Percentiles rank a stretch among this genome's conserved stretches.
phyloP scores from a whole-genome alignment of 2,888 invertebrate genomes.

The Aricia artaxerxes region DNA sequence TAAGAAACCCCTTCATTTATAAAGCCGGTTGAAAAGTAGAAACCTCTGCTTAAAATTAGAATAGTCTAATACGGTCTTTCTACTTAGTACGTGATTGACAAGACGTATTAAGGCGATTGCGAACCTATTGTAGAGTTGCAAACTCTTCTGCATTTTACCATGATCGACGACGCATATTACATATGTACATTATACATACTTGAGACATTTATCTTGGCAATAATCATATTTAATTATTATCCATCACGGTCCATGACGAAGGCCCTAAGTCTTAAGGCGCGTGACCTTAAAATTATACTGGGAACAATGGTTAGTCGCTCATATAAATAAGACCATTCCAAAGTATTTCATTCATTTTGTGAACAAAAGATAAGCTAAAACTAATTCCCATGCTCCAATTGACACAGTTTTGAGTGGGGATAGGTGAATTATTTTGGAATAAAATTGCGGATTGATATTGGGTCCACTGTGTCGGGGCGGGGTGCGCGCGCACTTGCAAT shows the following conservation, averaged over 20 bases:
- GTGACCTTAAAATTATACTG: background rate
- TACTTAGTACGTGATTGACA: background rate
- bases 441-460: slow-evolving; percentile 73
- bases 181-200: too few species aligned
- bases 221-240: background rate
- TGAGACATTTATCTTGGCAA: too few species aligned
- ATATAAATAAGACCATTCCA: background rate
- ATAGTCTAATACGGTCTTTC: too few species aligned
- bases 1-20: too few species aligned
- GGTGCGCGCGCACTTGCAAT: slow-evolving; percentile 73
- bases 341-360: background rate
- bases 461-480: slow-evolving; percentile 71
- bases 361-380: background rate
- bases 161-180: too few species aligned
- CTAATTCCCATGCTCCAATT: slow-evolving; percentile 32
- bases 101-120: background rate
- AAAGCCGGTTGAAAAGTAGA: too few species aligned
- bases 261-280: background rate
- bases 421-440: slow-evolving; percentile 63
- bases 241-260: background rate
- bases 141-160: background rate
- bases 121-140: background rate
- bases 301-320: background rate
- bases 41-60: too few species aligned
- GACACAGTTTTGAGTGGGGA: slow-evolving; percentile 52